Evolutionary conservation across 2,113 vertebrate species (phyloP).

Genomic region (Octodon degus): DNA sequence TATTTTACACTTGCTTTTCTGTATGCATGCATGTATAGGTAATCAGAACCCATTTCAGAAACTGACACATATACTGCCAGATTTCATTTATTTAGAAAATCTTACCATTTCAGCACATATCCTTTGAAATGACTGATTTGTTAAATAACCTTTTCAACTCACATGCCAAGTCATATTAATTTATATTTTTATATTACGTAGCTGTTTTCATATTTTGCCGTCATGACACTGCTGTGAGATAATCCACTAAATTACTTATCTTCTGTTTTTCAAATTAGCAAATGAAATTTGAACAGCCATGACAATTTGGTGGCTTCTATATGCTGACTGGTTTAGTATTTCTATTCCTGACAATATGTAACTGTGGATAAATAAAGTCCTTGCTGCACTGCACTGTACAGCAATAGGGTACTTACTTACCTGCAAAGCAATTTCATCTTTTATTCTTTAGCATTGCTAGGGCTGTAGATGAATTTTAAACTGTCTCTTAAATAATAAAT

Average conservation of each 20-base stretch:
- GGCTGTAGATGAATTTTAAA: constrained; percentile 57
- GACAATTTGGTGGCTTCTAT: constrained; percentile 25
- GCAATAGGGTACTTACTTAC: not conserved
- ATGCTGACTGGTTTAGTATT: constrained; percentile 15
- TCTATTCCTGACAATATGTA: constrained; percentile 19
- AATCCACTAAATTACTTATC: constrained; percentile 22
- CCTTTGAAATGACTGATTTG: constrained; percentile 34
- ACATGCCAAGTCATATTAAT: not conserved
- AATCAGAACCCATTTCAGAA: constrained; percentile 36
- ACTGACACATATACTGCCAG: constrained; percentile 33
- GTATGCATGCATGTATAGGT: not conserved
- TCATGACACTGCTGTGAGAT: constrained; percentile 21
- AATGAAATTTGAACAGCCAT: constrained; percentile 35
- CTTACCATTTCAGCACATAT: not conserved
- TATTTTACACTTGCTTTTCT: constrained; percentile 34
- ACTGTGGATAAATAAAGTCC: constrained; percentile 41
- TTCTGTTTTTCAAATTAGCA: not conserved
- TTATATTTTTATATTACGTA: constrained; percentile 7
- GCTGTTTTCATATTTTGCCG: constrained; percentile 22
- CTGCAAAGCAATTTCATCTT: constrained; percentile 59
- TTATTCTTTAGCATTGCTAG: constrained; percentile 16
- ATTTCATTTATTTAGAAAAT: constrained; percentile 49
- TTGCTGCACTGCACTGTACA: not conserved
- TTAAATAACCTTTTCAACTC: not conserved
- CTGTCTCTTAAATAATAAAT: constrained; percentile 55